Conservation (phyloP, 2,797 vertebrate species). For the Tachyglossus aculeatus region DNA sequence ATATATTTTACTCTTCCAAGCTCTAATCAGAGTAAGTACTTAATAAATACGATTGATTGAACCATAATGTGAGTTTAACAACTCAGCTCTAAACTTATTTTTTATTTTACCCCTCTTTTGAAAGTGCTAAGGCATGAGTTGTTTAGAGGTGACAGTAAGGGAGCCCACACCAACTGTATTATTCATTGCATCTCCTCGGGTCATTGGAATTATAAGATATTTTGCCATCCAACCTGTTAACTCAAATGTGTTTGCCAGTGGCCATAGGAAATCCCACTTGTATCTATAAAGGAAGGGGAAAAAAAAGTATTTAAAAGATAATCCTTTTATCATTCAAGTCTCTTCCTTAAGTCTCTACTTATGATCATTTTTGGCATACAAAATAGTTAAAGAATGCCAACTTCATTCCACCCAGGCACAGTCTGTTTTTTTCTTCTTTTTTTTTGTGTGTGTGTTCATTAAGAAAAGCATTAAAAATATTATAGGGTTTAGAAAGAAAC, state of each 20-base stretch:
- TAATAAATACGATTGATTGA: no score
- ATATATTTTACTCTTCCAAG: no score
- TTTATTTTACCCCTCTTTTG: background rate
- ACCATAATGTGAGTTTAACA: background rate
- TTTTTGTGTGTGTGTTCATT: background rate
- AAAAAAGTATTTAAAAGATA: no score
- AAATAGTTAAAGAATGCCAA: background rate
- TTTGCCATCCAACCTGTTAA: slow-evolving; percentile 10
- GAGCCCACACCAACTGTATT: background rate
- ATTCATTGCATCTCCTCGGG: slow-evolving; percentile 1
- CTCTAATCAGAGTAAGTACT: no score
- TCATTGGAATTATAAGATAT: background rate
- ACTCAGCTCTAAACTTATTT: background rate
- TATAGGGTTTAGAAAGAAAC: background rate
- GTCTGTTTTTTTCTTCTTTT: background rate
- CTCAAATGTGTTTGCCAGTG: slow-evolving; percentile 12
- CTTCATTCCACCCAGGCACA: background rate
- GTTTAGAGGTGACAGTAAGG: slow-evolving; percentile 28
- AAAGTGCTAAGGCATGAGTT: background rate
- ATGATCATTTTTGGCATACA: background rate
- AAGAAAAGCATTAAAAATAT: background rate
- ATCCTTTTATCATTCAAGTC: background rate
- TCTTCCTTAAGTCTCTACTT: slow-evolving; percentile 1
- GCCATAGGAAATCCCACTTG: background rate
- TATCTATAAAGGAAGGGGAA: background rate